Conservation (phyloP, 1,140 invertebrate species). For the Melipona quadrifasciata region DNA sequence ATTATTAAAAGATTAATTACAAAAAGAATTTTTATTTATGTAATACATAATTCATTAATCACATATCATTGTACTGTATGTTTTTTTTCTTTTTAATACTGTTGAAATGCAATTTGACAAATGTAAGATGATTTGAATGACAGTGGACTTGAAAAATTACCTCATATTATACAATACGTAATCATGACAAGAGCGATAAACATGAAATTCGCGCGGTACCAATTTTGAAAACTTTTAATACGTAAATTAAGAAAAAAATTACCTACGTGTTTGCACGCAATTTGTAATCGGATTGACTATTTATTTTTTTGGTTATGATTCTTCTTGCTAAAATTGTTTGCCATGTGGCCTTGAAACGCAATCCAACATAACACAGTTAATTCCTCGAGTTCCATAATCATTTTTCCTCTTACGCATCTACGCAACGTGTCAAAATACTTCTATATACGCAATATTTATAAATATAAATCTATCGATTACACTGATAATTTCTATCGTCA, state of each 20-base stretch:
- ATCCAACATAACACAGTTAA: conserved; percentile 29
- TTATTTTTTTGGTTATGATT: conserved; percentile 39
- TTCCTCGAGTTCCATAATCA: conserved; percentile 22
- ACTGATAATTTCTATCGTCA: background rate
- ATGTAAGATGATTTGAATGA: conserved; percentile 2
- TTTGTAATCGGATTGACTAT: background rate
- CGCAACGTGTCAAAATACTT: background rate
- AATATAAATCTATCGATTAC: conserved; percentile 11
- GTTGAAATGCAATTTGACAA: background rate
- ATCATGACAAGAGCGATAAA: conserved; percentile 21
- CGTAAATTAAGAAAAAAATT: background rate
- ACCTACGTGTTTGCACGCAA: background rate
- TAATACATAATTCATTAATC: background rate
- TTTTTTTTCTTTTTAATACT: background rate
- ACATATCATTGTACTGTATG: background rate
- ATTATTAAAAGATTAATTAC: background rate
- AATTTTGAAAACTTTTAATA: background rate
- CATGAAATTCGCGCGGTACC: background rate
- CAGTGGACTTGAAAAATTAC: background rate
- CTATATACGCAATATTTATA: background rate
- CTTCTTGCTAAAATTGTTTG: conserved; percentile 35
- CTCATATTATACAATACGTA: background rate
- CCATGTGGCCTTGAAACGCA: conserved; percentile 41
- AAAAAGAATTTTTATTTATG: background rate
- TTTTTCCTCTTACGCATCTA: background rate